Percentiles rank a stretch among this genome's conserved stretches.
phyloP scores from a whole-genome alignment of 2,888 invertebrate genomes.

The Lobophora halterata region DNA sequence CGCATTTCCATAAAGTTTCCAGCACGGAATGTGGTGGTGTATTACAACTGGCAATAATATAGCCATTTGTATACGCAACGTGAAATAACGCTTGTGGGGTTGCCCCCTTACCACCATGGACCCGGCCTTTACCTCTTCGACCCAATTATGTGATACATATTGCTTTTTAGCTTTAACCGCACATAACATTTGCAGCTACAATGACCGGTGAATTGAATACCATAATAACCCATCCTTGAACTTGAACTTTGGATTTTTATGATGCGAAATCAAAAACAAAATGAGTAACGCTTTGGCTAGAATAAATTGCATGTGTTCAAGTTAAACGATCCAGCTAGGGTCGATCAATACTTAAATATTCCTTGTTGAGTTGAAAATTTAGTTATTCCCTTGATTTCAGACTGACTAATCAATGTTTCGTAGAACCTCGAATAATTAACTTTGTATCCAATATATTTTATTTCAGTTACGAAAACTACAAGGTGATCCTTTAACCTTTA shows the following conservation, averaged over 20 bases:
- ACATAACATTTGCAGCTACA: constrained; percentile 21
- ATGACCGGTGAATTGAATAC: constrained; percentile 17
- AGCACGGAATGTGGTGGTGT: constrained; percentile 63
- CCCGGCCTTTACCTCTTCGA: constrained; percentile 64
- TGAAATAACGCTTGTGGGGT: constrained; percentile 50
- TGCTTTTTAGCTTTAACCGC: constrained; percentile 33
- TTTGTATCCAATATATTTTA: constrained; percentile 16
- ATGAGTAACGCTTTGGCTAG: too few relatives aligned
- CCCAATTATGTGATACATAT: constrained; percentile 62
- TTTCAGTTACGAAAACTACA: constrained; percentile 33
- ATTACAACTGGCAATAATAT: constrained; percentile 65
- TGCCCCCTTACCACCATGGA: constrained; percentile 46
- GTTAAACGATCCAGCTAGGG: neutral
- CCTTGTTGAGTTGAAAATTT: too few relatives aligned
- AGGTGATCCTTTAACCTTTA: constrained; percentile 42
- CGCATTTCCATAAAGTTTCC: constrained; percentile 71
- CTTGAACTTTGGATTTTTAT: constrained; percentile 20
- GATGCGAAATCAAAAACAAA: too few relatives aligned
- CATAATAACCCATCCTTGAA: constrained; percentile 18
- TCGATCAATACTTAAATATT: too few relatives aligned
- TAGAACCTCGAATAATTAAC: constrained; percentile 20
- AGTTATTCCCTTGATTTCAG: too few relatives aligned
- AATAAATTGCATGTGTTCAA: constrained; percentile 1
- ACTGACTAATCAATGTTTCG: too few relatives aligned
- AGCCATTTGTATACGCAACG: constrained; percentile 65